These are phyloP conservation scores for Centruroides vittatus DNA, from an alignment of 1,140 invertebrate genomes.

Conservation along the genomic window DNA sequence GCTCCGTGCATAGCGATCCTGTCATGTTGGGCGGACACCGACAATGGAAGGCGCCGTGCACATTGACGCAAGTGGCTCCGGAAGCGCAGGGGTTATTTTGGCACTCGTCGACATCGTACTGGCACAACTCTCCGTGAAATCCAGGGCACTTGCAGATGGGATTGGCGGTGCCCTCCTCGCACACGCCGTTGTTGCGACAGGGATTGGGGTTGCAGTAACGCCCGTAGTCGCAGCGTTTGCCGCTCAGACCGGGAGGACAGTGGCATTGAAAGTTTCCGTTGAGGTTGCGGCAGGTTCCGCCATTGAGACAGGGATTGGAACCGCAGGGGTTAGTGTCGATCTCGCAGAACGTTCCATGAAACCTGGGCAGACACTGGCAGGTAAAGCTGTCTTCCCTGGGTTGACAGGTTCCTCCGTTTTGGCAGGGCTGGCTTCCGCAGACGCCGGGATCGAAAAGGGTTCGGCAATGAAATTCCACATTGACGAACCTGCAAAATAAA, in stretches of 20 bases:
- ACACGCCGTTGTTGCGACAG: conserved; percentile 35
- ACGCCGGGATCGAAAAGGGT: conserved; percentile 65
- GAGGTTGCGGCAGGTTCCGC: conserved; percentile 46
- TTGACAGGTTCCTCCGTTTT: conserved; percentile 59
- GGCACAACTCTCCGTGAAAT: conserved; percentile 25
- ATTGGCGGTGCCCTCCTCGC: conserved; percentile 30
- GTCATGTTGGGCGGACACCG: conserved; percentile 61
- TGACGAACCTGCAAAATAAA: conserved; percentile 9
- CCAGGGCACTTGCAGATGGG: conserved; percentile 27
- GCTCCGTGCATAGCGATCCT: conserved; percentile 45
- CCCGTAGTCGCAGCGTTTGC: conserved; percentile 64
- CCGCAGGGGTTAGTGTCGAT: conserved; percentile 76
- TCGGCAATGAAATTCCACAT: conserved; percentile 13
- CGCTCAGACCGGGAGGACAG: conserved; percentile 29
- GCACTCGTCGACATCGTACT: conserved; percentile 28
- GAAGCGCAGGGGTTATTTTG: conserved; percentile 42
- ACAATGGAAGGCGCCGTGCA: conserved; percentile 53
- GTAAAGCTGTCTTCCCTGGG: conserved; percentile 26
- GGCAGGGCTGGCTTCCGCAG: conserved; percentile 73
- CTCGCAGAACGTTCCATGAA: conserved; percentile 12
- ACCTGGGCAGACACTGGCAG: conserved; percentile 12
- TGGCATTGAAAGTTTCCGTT: conserved; percentile 29
- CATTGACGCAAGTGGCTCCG: conserved; percentile 61
- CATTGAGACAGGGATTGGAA: conserved; percentile 72
- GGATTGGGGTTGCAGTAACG: conserved; percentile 37